A percentile compares a stretch with the other conserved stretches of the same genome.
Evolutionary conservation across 2,888 invertebrate genomes (phyloP).

Genomic region (Sclerodermus sp.): DNA sequence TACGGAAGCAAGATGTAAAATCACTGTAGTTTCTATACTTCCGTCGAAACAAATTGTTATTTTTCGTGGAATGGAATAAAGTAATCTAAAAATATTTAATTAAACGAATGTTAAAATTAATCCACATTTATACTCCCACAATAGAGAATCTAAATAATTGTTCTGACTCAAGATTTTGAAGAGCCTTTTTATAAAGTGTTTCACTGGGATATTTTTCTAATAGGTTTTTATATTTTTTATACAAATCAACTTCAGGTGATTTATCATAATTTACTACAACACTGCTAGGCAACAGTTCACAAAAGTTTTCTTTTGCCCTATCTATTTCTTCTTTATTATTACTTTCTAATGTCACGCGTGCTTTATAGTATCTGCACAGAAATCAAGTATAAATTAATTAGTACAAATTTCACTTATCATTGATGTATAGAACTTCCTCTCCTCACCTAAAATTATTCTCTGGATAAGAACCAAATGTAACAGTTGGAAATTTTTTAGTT

Average conservation of each 20-base stretch:
- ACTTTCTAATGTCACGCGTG: conserved; percentile 61
- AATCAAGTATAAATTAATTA: conserved; percentile 5
- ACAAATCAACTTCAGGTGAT: conserved; percentile 21
- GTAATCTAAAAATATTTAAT: conserved; percentile 10
- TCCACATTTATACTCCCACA: too few species aligned
- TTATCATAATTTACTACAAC: conserved; percentile 38
- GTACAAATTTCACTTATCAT: background rate
- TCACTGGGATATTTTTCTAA: conserved; percentile 9
- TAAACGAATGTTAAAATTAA: too few species aligned
- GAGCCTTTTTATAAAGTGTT: conserved; percentile 14
- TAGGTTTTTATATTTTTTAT: conserved; percentile 27
- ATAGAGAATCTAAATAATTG: too few species aligned
- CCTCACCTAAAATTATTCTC: conserved; percentile 55
- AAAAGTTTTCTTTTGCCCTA: conserved; percentile 54
- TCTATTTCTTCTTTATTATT: conserved; percentile 46
- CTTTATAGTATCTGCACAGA: conserved; percentile 58
- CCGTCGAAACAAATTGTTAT: conserved; percentile 36
- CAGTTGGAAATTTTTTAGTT: conserved; percentile 58
- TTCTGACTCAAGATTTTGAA: conserved; percentile 27
- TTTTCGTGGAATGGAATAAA: conserved; percentile 21
- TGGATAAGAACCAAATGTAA: conserved; percentile 63
- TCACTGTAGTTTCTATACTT: conserved; percentile 31
- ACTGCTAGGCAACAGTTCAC: conserved; percentile 40
- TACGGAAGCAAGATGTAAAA: conserved; percentile 38
- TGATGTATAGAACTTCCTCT: conserved; percentile 1